Base-by-base conservation (phyloP, 2,888 invertebrate species). In the Ecliptopera silaceata region DNA sequence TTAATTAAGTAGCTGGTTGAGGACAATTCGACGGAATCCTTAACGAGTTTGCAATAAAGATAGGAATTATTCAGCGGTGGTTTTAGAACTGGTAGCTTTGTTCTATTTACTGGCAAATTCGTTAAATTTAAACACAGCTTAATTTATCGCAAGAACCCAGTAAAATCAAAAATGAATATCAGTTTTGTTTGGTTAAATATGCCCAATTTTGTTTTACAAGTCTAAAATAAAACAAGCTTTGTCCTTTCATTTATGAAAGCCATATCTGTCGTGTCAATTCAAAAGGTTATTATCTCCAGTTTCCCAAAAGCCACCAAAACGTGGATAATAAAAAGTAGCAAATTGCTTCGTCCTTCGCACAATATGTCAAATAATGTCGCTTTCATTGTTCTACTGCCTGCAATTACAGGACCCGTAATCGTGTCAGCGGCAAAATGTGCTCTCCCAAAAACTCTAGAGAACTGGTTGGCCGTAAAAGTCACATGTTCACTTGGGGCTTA, bases 381-480 rank as follows among this genome's bases (percentile, higher is more conserved):
- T 65, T 69, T 74, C 75, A 79, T 82, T 82, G 82, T 81, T 67
- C 70, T 63, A 65, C 63, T 66, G 61, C 72, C 77, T 57, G 56
- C 61, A 64, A 66, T 74, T 74, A 70, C 68, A 67, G 70, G 61
- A 63, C 63, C 69, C 76, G 82, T 86, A 86, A 87, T 88, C 84
- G 81, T 76, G 70, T 71, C 77, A 74, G 80, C 80, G 82, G 85
- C 85, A 84, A 85, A 87, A 84, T 80, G 79, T 74, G 72, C 76
- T 77, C 74, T 77, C 74, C 82, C 77, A 80, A 77, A 88, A 87
- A 84, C 79, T 84, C 81, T 70, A 77, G 77, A 80, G 79, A 85
- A 86, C 86, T 82, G 80, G 76, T 74, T 79, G 71, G 79, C 79
- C 77, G 86, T 89, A 90, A 90, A 89, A 87, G 84, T 89, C 88